Percentiles rank a stretch among this genome's conserved stretches.
phyloP scores from a whole-genome alignment of 1,140 invertebrate species.

The Lineus longissimus region DNA sequence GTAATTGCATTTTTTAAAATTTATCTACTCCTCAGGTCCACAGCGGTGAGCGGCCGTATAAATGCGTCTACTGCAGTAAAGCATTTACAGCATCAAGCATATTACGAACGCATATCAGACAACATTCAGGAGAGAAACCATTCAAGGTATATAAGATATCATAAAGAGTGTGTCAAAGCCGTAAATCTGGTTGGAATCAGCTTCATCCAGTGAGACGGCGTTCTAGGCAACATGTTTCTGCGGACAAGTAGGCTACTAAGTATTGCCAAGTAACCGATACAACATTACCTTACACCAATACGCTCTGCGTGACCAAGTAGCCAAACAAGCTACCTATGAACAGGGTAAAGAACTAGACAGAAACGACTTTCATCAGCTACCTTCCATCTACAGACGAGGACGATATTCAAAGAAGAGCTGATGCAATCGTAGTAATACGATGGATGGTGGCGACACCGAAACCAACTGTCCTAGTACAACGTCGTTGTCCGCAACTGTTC shows the following conservation, averaged over 20 bases:
- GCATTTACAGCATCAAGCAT: conserved; percentile 92
- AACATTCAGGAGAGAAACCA: conserved; percentile 82
- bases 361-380: no score
- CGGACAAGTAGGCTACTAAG: background rate
- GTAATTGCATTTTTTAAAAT: no score
- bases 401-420: no score
- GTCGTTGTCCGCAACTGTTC: no score
- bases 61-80: conserved; percentile 81
- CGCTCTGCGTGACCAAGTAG: no score
- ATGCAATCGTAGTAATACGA: no score
- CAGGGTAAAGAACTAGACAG: no score
- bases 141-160: conserved; percentile 59
- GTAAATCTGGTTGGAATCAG: background rate
- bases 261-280: background rate
- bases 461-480: no score
- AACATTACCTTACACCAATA: background rate
- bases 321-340: no score
- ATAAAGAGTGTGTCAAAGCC: background rate
- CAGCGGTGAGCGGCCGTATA: conserved; percentile 57
- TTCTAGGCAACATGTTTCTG: background rate
- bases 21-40: conserved; percentile 49
- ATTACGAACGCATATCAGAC: conserved; percentile 74
- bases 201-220: background rate
- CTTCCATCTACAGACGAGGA: no score
- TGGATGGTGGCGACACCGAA: no score